Evolutionary conservation across 2,113 vertebrate species (phyloP), one percentile per base, ranked within the genome.

Genomic region (Hemichromis elongatus): DNA sequence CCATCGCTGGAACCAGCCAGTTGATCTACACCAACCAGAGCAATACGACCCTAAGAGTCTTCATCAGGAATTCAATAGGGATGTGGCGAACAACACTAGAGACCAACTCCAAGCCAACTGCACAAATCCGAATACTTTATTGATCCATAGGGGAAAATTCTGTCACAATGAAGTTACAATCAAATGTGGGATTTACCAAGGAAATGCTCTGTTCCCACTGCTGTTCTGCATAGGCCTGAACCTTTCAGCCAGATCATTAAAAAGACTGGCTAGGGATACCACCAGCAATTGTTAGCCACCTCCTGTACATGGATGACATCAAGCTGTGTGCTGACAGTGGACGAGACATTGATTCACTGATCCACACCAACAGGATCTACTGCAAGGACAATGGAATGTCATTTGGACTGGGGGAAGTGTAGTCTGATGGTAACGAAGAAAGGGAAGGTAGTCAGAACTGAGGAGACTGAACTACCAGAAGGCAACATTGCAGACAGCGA

Each of bases 401-500:
- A 61, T 1, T 61, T 1, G 0, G 9, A 61, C 57, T 61, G 18
- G 30, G 30, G 35, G 57, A 61, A 35, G 3, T 61, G 28, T 61
- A 61, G 16, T 61, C 18, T 6, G 18, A 2, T 35, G 30, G 57
- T 61, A 63, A 63, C 3, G 0, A 37, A 63, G 59, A 63, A 33
- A 37, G 19, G 59, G 33, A 63, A 63, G 33, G 19, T 37, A 21
- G 6, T 63, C 19, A 63, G 33, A 11, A 63, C 33, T 37, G 10
- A 37, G 33, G 10, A 0, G 19, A 63, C 8, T 0, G 4, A 63
- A 63, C 33, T 37, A 21, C 59, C 30, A 63, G 59, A 63, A 63
- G 59, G 18, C 3, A 0, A 63, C 30, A 63, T n/a, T 35, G 30
- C 59, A 35, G 30, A 63, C 30, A 0, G 9, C n/a, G 59, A 63